These are phyloP conservation scores for Lethocerus indicus DNA, from an alignment of 1,140 invertebrate genomes.

Conservation along the genomic window DNA sequence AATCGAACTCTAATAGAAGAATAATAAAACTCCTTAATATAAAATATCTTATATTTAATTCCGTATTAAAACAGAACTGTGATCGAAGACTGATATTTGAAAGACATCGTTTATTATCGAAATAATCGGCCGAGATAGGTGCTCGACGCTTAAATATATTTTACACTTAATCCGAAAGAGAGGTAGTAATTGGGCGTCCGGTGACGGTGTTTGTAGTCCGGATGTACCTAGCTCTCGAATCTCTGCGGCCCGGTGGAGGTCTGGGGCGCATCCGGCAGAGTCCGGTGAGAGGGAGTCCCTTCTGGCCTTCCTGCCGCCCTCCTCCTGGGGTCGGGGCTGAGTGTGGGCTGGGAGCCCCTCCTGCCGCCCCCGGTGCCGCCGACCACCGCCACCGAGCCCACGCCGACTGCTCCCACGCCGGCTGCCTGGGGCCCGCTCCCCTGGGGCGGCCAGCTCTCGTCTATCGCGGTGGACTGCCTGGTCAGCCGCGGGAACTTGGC, in stretches of 20 bases:
- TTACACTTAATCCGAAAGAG: too few species aligned
- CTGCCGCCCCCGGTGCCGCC: conserved; percentile 31
- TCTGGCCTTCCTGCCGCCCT: conserved; percentile 44
- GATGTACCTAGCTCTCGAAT: conserved; percentile 47
- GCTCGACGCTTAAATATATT: too few species aligned
- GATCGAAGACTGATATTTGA: too few species aligned
- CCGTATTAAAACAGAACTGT: too few species aligned
- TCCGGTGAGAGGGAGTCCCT: conserved; percentile 75
- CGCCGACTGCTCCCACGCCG: too few species aligned
- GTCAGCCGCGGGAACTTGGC: conserved; percentile 56
- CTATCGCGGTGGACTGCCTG: conserved; percentile 72
- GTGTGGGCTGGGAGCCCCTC: conserved; percentile 57
- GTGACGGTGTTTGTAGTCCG: conserved; percentile 19
- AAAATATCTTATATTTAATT: too few species aligned
- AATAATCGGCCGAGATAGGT: too few species aligned
- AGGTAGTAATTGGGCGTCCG: too few species aligned
- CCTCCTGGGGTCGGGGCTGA: conserved; percentile 51
- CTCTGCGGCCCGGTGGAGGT: conserved; percentile 35
- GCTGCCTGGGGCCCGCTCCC: conserved; percentile 39
- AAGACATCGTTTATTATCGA: too few species aligned
- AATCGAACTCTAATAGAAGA: too few species aligned
- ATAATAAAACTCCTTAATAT: too few species aligned
- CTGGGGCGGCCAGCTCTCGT: conserved; percentile 36
- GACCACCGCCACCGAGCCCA: too few species aligned
- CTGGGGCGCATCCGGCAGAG: conserved; percentile 38